phyloP scores from a whole-genome alignment of 2,888 invertebrate species.

The Macaria liturata region DNA sequence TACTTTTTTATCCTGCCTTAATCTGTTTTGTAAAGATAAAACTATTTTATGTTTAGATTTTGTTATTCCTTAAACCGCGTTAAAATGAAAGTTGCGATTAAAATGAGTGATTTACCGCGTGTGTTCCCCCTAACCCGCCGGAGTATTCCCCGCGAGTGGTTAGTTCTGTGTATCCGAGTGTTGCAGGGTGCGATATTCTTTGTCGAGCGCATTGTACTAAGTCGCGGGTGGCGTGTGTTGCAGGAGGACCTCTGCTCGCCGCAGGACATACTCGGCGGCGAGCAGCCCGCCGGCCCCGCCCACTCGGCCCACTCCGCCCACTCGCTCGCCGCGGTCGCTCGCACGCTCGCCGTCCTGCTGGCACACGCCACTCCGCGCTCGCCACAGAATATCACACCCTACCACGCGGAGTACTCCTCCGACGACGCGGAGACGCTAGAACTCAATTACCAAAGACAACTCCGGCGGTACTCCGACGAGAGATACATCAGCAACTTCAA shows the following conservation, averaged over 20 bases:
- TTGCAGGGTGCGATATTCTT: constrained; percentile 73
- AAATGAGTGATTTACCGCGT: no score
- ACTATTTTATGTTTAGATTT: no score
- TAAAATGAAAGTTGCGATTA: no score
- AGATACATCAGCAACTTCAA: constrained; percentile 66
- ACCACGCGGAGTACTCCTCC: constrained; percentile 27
- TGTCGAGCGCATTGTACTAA: constrained; percentile 60
- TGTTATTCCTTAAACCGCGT: no score
- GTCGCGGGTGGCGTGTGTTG: constrained; percentile 84
- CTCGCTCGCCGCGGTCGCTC: constrained; percentile 56
- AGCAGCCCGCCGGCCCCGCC: constrained; percentile 20
- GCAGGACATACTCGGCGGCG: constrained; percentile 81
- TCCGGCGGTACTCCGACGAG: constrained; percentile 62
- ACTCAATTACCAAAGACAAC: constrained; percentile 59
- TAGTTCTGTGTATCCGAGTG: constrained; percentile 51
- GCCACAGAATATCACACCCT: constrained; percentile 73
- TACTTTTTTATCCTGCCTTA: no score
- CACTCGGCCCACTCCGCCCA: constrained; percentile 38
- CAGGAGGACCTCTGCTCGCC: constrained; percentile 87
- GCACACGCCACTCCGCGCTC: constrained; percentile 73
- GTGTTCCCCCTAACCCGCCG: no score
- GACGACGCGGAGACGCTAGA: constrained; percentile 54
- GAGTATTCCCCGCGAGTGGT: no score
- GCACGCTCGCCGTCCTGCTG: constrained; percentile 59
- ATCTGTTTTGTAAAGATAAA: no score